Evolutionary conservation across 1,140 invertebrate genomes (phyloP), one percentile per base, ranked within the genome.

Genomic region (Apolygus lucorum): DNA sequence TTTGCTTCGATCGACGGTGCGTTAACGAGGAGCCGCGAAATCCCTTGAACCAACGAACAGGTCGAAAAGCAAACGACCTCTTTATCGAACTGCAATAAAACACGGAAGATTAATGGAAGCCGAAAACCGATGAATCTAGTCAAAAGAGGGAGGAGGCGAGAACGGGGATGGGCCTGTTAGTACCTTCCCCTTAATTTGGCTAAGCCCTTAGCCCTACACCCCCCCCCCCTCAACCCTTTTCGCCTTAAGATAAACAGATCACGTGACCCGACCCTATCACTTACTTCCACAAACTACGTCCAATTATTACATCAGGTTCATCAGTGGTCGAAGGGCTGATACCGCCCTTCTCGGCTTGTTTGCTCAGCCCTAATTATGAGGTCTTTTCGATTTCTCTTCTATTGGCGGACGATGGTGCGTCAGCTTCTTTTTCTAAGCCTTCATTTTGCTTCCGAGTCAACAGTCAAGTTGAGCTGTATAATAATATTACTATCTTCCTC

Each of bases 31-130:
- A n/a, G n/a, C n/a, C n/a, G n/a, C n/a, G n/a, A n/a, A n/a, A n/a
- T n/a, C n/a, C n/a, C n/a, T n/a, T n/a, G n/a, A n/a, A n/a, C 34
- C 34, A 11, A 8, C 34, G 17, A 49, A 49, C 34, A 49, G 34
- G 34, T 49, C n/a, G n/a, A n/a, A 49, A 49, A 49, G 34, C 34
- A 49, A 49, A 49, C 34, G 34, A 49, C 34, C 34, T 49, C 34
- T 49, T 49, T 49, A 49, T 49, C 34, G 34, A 49, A 49, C 34
- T 49, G 34, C 34, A 49, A 49, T 49, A 49, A 49, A 49, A 49
- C 34, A 49, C 34, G 34, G 17, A 49, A 49, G 34, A 49, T 49
- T 11, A 49, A 49, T 49, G 34, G 34, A 17, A n/a, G n/a, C n/a
- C 17, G 8, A 17, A 49, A 49, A 49, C 34, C 34, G 34, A 49